Base-by-base conservation (phyloP, 2,113 vertebrate species). In the Vulpes vulpes region DNA sequence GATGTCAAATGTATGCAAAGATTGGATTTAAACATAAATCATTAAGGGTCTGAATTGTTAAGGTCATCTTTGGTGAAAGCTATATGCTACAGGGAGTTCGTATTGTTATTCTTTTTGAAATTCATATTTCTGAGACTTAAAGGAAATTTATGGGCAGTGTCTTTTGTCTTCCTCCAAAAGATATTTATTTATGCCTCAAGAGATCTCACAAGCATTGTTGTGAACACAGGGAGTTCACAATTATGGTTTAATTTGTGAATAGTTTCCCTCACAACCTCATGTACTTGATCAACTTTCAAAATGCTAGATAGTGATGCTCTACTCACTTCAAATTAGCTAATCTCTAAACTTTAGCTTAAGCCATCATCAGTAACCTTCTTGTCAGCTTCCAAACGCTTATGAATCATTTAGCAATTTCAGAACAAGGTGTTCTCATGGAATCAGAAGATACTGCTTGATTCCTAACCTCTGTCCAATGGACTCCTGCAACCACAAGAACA, bases 101-200 rank as follows among this genome's bases (percentile, higher is more conserved):
- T 25, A 30, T 60, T 95, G n/a, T 78, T 93, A 30, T 91, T 90
- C 57, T 65, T 79, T 91, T 81, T 93, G 38, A 76, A 92, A 91
- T 71, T 95, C 23, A 4, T 74, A 76, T 69, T 84, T 90, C 74
- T 74, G 60, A 95, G 15, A 71, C 38, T n/a, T 91, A 76, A 91
- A 91, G 16, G 5, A 83, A 95, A 91, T 27, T 96, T 93, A 55
- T 30, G 49, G 38, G 23, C 11, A 91, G 38, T 43, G 43, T 43
- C 43, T 43, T 43, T 43, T 43, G 43, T 91, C 91, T 94, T 35
- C 49, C 57, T 93, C 30, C 67, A 59, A 69, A 60, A 95, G 32
- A 14, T 84, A 91, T 94, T 97, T 79, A 76, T 97, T 93, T 78
- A 95, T 89, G 59, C 85, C 38, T 90, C 14, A n/a, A 59, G 64